Conservation (phyloP, 1,140 invertebrate species). For the Danaus melanippus region DNA sequence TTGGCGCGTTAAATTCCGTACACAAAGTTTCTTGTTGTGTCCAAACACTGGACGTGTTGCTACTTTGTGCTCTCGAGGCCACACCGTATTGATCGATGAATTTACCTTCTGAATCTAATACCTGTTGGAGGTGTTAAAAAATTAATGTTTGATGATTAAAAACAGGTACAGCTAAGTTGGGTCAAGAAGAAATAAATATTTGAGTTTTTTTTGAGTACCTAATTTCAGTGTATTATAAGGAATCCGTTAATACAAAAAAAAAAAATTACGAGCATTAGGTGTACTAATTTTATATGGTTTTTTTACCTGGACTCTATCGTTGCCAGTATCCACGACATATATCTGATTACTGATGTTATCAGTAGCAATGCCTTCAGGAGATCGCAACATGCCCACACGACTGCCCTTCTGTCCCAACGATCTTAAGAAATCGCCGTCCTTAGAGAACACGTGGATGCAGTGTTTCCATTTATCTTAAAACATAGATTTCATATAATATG, state of each 20-base stretch:
- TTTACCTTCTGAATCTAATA: conserved; percentile 66
- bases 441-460: conserved; percentile 82
- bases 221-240: too few species aligned
- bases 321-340: conserved; percentile 85
- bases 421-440: conserved; percentile 73
- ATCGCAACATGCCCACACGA: conserved; percentile 74
- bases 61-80: conserved; percentile 35
- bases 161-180: too few species aligned
- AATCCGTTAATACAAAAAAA: too few species aligned
- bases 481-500: conserved; percentile 6
- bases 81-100: conserved; percentile 64
- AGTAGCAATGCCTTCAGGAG: conserved; percentile 81
- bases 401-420: conserved; percentile 78
- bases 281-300: not conserved
- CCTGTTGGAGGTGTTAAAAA: conserved; percentile 29
- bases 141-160: too few species aligned
- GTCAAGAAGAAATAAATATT: too few species aligned
- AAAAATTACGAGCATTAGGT: too few species aligned
- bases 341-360: conserved; percentile 75
- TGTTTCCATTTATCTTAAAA: conserved; percentile 81
- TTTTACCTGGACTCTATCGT: conserved; percentile 76
- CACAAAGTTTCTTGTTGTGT: conserved; percentile 43
- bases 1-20: conserved; percentile 78
- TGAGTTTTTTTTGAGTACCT: too few species aligned
- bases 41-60: conserved; percentile 38